These are phyloP conservation scores for Myodes glareolus DNA, from an alignment of 2,113 vertebrate genomes.

Conservation along the genomic window DNA sequence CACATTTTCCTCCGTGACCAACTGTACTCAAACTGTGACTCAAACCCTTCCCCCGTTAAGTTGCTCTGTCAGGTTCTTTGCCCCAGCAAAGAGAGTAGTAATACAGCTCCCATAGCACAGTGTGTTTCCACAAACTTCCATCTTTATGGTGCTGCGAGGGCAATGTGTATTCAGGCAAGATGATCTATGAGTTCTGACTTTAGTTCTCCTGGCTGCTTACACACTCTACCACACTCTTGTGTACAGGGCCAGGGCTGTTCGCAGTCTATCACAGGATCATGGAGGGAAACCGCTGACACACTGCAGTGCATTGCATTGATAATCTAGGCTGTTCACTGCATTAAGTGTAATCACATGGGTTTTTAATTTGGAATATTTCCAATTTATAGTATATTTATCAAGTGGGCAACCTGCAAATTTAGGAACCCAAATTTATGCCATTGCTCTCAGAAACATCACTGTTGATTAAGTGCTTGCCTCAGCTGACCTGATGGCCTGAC, in stretches of 20 bases:
- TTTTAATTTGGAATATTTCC: neutral
- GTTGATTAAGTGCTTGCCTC: neutral
- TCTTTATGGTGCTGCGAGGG: neutral
- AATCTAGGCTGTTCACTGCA: neutral
- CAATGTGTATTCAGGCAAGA: neutral
- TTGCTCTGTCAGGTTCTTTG: neutral
- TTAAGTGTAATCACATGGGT: neutral
- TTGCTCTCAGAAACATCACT: conserved; percentile 3
- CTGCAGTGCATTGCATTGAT: neutral
- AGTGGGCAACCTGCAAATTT: neutral
- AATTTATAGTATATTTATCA: neutral
- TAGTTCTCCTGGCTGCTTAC: neutral
- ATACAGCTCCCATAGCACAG: neutral
- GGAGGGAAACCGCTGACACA: neutral
- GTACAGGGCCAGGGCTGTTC: too few relatives aligned
- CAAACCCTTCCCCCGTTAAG: neutral
- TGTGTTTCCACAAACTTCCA: neutral
- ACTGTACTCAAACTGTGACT: neutral
- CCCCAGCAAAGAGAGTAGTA: neutral
- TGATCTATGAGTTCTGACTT: neutral
- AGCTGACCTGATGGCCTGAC: neutral
- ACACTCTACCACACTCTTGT: neutral
- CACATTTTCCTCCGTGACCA: neutral
- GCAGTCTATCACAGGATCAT: neutral
- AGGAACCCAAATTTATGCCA: neutral